A percentile compares a stretch with the other conserved stretches of the same genome.
These are phyloP conservation scores for Pseudochromis fuscus DNA, from an alignment of 2,797 vertebrate species.

Conservation along the genomic window DNA sequence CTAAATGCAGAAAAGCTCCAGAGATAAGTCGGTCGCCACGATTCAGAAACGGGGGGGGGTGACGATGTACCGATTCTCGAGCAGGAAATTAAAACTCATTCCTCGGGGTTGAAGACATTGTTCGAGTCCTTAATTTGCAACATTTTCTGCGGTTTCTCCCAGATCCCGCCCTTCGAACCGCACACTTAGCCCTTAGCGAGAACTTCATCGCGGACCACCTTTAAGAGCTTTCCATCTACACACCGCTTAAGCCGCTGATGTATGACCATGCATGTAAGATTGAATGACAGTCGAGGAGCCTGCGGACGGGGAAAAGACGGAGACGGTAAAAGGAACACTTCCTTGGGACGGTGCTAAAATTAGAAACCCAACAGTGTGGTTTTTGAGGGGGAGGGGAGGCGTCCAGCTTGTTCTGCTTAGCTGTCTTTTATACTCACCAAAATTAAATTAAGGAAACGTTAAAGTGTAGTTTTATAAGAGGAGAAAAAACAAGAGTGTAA, in stretches of 20 bases:
- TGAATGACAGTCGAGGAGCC: slow-evolving; percentile 27
- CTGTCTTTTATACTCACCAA: slow-evolving; percentile 34
- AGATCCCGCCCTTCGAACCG: slow-evolving; percentile 42
- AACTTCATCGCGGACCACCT: slow-evolving; percentile 55
- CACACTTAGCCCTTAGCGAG: slow-evolving; percentile 49
- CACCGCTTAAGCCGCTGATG: slow-evolving; percentile 13
- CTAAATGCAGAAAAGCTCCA: neutral
- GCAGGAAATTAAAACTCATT: slow-evolving; percentile 31
- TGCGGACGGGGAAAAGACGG: slow-evolving; percentile 6
- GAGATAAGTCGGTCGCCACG: neutral
- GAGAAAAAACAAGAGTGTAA: slow-evolving; percentile 43
- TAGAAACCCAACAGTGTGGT: slow-evolving; percentile 34
- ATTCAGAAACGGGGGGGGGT: neutral
- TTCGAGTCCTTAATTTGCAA: neutral
- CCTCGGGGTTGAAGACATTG: slow-evolving; percentile 23
- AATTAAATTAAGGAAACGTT: slow-evolving; percentile 58
- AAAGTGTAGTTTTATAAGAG: slow-evolving; percentile 48
- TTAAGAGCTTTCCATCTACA: slow-evolving; percentile 34
- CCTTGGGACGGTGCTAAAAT: slow-evolving; percentile 46
- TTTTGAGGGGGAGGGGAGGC: slow-evolving; percentile 2
- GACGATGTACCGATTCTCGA: neutral
- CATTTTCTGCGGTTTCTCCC: slow-evolving; percentile 41
- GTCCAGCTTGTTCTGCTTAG: slow-evolving; percentile 20
- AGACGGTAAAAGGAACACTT: slow-evolving; percentile 36
- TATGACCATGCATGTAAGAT: slow-evolving; percentile 3